These are phyloP conservation scores for Bubo blakistoni DNA, from an alignment of 2,113 vertebrate species.

Conservation along the genomic window DNA sequence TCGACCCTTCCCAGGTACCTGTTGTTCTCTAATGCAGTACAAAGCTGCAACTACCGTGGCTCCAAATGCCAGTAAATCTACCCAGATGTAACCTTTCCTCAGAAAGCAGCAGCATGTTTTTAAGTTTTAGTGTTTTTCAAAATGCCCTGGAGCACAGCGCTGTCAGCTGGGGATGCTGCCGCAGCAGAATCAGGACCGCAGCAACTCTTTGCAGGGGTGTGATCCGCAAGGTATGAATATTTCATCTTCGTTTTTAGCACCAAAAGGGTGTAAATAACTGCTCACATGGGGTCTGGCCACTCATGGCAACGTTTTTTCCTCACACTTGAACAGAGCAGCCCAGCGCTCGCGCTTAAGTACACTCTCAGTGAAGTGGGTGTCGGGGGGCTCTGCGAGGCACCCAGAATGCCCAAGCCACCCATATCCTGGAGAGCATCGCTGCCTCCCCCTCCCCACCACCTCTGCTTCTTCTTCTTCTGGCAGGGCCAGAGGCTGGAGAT, in stretches of 20 bases:
- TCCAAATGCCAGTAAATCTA: background rate
- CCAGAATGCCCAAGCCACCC: background rate
- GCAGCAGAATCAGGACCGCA: background rate
- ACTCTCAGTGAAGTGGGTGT: background rate
- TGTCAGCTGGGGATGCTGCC: background rate
- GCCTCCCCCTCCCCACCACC: background rate
- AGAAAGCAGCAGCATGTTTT: background rate
- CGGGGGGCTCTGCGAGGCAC: background rate
- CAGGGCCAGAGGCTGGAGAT: background rate
- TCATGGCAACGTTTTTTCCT: background rate
- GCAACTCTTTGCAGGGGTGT: background rate
- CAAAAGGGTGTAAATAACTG: background rate
- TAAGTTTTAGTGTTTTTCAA: background rate
- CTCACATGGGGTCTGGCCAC: background rate
- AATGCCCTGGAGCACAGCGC: background rate
- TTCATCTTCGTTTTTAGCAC: background rate
- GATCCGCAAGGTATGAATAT: background rate
- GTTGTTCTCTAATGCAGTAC: background rate
- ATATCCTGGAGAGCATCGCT: rapidly evolving
- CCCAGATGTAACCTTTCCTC: background rate
- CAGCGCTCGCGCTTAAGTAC: rapidly evolving
- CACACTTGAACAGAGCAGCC: background rate
- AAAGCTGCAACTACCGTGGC: rapidly evolving
- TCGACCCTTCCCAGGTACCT: background rate
- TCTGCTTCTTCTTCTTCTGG: background rate